Percentiles rank a stretch among this genome's conserved stretches.
These are phyloP conservation scores for Muntiacus muntjak DNA, from an alignment of 2,113 vertebrate genomes.

Conservation along the genomic window DNA sequence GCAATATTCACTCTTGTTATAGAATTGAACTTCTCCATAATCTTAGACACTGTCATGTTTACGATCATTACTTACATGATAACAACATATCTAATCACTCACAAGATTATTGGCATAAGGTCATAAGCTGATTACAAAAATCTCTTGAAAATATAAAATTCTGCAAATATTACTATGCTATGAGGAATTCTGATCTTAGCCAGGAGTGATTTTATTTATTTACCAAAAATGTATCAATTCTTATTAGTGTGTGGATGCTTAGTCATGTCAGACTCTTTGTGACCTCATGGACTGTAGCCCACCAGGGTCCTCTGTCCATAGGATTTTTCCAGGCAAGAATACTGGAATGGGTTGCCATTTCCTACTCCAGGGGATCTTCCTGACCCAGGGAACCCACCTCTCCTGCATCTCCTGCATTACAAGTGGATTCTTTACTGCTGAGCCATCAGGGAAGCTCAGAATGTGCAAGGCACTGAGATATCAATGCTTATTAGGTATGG, in stretches of 20 bases:
- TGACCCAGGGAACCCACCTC: neutral
- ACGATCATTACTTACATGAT: neutral
- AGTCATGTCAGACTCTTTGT: neutral
- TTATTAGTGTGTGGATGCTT: neutral
- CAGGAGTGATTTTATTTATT: conserved; percentile 24
- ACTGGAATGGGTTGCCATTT: neutral
- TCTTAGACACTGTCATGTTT: neutral
- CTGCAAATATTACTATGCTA: neutral
- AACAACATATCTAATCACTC: neutral
- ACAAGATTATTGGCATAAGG: neutral
- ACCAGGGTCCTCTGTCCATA: neutral
- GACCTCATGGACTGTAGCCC: neutral
- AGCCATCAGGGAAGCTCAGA: neutral
- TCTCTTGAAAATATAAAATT: neutral
- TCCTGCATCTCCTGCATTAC: neutral
- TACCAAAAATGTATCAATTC: neutral
- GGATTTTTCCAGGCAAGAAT: neutral
- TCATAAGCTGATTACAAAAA: neutral
- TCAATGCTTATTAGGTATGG: neutral
- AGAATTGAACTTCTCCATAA: conserved; percentile 10
- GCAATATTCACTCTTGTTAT: neutral
- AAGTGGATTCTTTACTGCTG: neutral
- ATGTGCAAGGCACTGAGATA: neutral
- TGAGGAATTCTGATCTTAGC: neutral
- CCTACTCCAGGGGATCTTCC: neutral